Base-by-base conservation (phyloP, 2,888 invertebrate genomes). In the Nudaria mundana region DNA sequence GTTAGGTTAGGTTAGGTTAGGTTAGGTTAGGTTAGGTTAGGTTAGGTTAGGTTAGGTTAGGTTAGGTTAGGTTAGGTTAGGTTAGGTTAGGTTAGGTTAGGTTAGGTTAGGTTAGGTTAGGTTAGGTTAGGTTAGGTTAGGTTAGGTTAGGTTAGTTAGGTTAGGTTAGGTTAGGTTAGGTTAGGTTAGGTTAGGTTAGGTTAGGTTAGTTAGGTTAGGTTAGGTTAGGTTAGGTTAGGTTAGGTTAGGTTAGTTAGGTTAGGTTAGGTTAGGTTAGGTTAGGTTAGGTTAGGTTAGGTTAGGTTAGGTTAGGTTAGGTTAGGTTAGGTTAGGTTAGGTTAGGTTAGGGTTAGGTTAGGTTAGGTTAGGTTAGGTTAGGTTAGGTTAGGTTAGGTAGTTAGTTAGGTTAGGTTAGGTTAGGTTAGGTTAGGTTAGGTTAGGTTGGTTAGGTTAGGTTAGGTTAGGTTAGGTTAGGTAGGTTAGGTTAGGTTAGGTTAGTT, bases 371-470 rank as follows among this genome's bases (percentile, higher is more conserved):
- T 39, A 44, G 43, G 38, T 44, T 38, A 39, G 39, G 39, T 38
- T 39, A 39, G 39, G 38, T 44, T 38, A 44, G 38, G 43, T 39
- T 36, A 35, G 39, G 39, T 36, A 30, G 37, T 34, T 39, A 36
- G 38, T 44, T 44, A 36, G 43, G 43, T 44, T 44, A 43, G 38
- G 43, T 43, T 37, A 35, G 38, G 37, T 38, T 38, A 35, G 38
- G 43, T 38, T 43, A 38, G 38, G 43, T 38, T 43, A 38, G 42
- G 42, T 43, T 43, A 43, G 42, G 42, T 43, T 43, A 37, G 42
- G 42, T 43, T 43, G 42, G 42, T 43, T 43, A 43, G 42, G 42
- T 43, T 43, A 37, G 42, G 25, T 40, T 31, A 34, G 34, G 34
- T 32, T 22, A 34, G 25, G 25, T 34, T 34, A 34, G 25, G 24